Evolutionary conservation across 1,140 invertebrate genomes (phyloP), one percentile per base, ranked within the genome.

Genomic region (Orius insidiosus): DNA sequence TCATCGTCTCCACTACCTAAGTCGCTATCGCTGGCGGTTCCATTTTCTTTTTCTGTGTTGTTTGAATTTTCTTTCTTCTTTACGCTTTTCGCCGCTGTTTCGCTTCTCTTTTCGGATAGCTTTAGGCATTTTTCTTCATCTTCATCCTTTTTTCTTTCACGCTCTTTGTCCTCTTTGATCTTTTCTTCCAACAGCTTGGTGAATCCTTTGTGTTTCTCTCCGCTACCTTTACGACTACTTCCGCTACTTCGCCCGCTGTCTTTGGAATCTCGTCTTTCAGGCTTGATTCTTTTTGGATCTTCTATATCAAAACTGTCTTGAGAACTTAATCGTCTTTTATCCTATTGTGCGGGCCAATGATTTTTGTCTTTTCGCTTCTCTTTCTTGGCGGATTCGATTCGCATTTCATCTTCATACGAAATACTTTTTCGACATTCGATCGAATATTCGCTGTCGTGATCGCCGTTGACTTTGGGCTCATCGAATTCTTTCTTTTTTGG

Each of bases 201-300:
- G 62, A 63, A 64, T 57, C 13, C 62, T 61, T 59, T 68, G 61
- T 55, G 67, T 63, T 54, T 50, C 14, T 55, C 54, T 36, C 49
- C 48, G 34, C 51, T 50, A 36, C 49, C 45, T 55, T 50, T 59
- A 51, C n/a, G 50, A 35, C 50, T 56, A 39, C 55, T 56, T 11
- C 53, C 50, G 38, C 46, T 53, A 47, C 52, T 52, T 34, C 53
- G 46, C 11, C 50, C 47, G 51, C 67, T 67, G 47, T 85, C 80
- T 63, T 82, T 84, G 36, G 77, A 80, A 54, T 83, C 79, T 31
- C 78, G 67, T 19, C 80, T 64, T 48, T 75, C 71, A 1, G 67
- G 59, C 56, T 79, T 83, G 52, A 72, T 68, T 47, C 78, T 76
- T 55, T 85, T 86, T 14, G 82, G 76, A 52, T 85, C 81, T 31